Percentiles rank a stretch among this genome's conserved stretches.
Evolutionary conservation across 2,888 invertebrate genomes (phyloP).

Genomic region (Hirtodrosophila duncani): DNA sequence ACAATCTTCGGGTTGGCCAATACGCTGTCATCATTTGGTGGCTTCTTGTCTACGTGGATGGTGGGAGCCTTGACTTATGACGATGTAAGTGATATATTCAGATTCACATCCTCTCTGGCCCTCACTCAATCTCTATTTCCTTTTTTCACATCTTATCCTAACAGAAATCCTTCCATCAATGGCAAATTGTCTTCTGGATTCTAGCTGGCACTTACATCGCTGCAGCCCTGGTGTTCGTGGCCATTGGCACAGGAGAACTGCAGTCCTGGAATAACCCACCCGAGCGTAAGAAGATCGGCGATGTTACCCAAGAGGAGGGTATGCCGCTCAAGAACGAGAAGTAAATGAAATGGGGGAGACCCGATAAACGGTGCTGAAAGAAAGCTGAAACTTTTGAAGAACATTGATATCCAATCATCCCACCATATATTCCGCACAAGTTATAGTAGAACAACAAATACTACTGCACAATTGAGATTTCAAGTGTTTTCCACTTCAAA

Average conservation of each 20-base stretch:
- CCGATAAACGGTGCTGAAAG: slow-evolving; percentile 6
- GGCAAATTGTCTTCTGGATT: slow-evolving; percentile 91
- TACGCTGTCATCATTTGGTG: slow-evolving; percentile 89
- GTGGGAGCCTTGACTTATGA: slow-evolving; percentile 87
- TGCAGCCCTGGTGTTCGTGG: slow-evolving; percentile 82
- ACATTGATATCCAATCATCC: slow-evolving; percentile 13
- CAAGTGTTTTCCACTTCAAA: slow-evolving; percentile 15
- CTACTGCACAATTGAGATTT: slow-evolving; percentile 58
- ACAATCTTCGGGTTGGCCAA: slow-evolving; percentile 95
- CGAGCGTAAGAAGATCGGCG: slow-evolving; percentile 63
- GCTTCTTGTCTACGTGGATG: slow-evolving; percentile 89
- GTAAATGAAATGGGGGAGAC: slow-evolving; percentile 18
- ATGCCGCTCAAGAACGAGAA: slow-evolving; percentile 77
- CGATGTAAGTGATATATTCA: slow-evolving; percentile 80
- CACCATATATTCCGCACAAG: slow-evolving; percentile 55
- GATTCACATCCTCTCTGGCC: background rate
- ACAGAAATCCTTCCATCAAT: slow-evolving; percentile 86
- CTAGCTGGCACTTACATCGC: slow-evolving; percentile 84
- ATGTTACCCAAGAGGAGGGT: slow-evolving; percentile 75
- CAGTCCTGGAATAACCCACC: slow-evolving; percentile 80
- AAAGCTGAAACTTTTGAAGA: background rate
- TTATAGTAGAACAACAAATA: slow-evolving; percentile 51
- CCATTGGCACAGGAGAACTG: slow-evolving; percentile 83
- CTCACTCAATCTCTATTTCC: background rate
- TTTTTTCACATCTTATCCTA: slow-evolving; percentile 24